A percentile compares a stretch with the other conserved stretches of the same genome.
Evolutionary conservation across 1,140 invertebrate species (phyloP).

Genomic region (Calephelis virginiensis): DNA sequence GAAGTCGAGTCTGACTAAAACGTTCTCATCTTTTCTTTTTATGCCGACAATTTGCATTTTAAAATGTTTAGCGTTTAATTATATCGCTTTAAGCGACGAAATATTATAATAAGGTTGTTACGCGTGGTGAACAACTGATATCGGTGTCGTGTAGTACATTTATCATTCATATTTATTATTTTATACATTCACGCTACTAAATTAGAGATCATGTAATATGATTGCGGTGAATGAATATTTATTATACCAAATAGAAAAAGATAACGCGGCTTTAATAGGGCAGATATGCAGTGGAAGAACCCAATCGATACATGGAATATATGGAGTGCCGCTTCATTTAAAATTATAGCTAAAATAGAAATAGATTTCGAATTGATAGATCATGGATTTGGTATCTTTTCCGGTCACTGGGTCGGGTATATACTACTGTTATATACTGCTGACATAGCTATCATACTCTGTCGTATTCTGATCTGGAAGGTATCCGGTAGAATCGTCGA

Average conservation of each 20-base stretch:
- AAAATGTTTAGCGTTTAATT: constrained; percentile 32
- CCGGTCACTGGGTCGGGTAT: too few species aligned
- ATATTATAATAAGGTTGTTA: constrained; percentile 21
- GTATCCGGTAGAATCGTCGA: too few species aligned
- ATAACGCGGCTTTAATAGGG: background rate
- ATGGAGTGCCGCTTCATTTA: too few species aligned
- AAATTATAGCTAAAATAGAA: too few species aligned
- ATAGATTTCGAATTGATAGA: too few species aligned
- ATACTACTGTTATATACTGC: too few species aligned
- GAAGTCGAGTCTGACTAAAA: constrained; percentile 2
- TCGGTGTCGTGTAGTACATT: background rate
- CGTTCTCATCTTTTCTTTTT: constrained; percentile 31
- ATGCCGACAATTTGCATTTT: constrained; percentile 30
- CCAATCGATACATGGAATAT: too few species aligned
- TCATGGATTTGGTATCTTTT: too few species aligned
- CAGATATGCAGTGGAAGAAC: background rate
- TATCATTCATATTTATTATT: constrained; percentile 14
- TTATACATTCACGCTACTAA: constrained; percentile 14
- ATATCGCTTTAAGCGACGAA: constrained; percentile 21
- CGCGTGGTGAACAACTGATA: constrained; percentile 18
- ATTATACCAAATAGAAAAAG: constrained; percentile 6
- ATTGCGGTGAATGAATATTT: constrained; percentile 11
- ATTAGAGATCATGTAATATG: constrained; percentile 13
- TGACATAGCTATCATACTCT: too few species aligned
- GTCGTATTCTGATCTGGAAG: too few species aligned